These are phyloP conservation scores for Cairina moschata DNA, from an alignment of 2,113 vertebrate species.

Conservation along the genomic window DNA sequence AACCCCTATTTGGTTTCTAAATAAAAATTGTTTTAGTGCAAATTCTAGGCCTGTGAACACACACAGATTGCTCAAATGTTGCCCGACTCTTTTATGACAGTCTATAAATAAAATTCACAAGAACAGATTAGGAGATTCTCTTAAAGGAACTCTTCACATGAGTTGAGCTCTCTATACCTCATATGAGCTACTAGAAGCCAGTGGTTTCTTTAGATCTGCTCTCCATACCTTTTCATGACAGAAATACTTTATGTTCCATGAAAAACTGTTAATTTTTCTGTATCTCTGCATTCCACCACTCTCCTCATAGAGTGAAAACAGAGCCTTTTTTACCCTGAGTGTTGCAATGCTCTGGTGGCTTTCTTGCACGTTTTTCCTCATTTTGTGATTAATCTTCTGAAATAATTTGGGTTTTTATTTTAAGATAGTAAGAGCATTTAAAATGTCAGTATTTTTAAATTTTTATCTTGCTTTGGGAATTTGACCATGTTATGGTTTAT, in stretches of 20 bases:
- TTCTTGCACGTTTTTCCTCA: neutral
- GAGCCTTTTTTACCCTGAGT: neutral
- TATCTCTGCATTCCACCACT: neutral
- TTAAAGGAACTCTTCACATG: neutral
- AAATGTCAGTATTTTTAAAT: neutral
- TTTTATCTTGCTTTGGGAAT: neutral
- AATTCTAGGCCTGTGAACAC: neutral
- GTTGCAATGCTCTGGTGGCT: neutral
- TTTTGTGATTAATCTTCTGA: neutral
- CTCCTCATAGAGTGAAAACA: neutral
- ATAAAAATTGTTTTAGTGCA: neutral
- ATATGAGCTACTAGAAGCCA: neutral
- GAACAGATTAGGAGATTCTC: neutral
- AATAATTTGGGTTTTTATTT: neutral
- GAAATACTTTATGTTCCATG: neutral
- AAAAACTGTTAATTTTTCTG: neutral
- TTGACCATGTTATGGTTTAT: neutral
- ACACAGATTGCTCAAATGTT: neutral
- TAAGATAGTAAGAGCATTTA: neutral
- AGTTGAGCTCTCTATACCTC: neutral
- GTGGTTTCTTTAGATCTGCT: neutral
- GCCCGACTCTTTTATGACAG: too few relatives aligned
- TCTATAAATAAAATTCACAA: neutral
- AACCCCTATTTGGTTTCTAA: neutral
- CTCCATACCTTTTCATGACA: neutral